Percentiles rank a stretch among this genome's conserved stretches.
These are phyloP conservation scores for Girardinus metallicus DNA, from an alignment of 2,797 vertebrate species.

Conservation along the genomic window DNA sequence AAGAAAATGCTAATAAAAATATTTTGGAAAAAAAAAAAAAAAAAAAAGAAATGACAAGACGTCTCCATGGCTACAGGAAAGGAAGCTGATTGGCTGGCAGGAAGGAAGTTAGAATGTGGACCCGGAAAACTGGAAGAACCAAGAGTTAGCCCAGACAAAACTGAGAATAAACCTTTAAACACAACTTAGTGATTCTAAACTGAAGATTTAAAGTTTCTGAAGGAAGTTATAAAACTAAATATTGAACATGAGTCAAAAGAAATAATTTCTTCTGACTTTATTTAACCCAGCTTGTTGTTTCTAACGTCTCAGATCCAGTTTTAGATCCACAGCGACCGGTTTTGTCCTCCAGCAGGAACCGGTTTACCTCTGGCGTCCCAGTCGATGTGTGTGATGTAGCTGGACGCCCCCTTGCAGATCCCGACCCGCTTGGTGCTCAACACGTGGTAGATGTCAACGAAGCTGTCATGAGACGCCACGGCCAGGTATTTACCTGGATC, in stretches of 20 bases:
- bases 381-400: conserved; percentile 95
- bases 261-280: background rate
- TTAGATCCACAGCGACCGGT: background rate
- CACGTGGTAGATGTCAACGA: conserved; percentile 96
- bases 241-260: background rate
- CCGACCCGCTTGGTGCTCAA: conserved; percentile 94
- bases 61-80: background rate
- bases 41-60: background rate
- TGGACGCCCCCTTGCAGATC: conserved; percentile 93
- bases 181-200: background rate
- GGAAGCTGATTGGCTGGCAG: background rate
- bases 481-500: conserved; percentile 95
- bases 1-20: too few species aligned
- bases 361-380: conserved; percentile 87
- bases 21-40: too few species aligned
- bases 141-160: background rate
- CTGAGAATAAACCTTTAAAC: background rate
- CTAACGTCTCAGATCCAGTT: background rate
- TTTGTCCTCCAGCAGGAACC: background rate
- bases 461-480: conserved; percentile 95
- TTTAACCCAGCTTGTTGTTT: background rate
- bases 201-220: background rate
- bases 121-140: background rate
- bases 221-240: background rate
- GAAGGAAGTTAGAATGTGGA: background rate